Percentiles rank a stretch among this genome's conserved stretches.
phyloP scores from a whole-genome alignment of 2,113 vertebrate genomes.

The Planiliza haematocheilus region DNA sequence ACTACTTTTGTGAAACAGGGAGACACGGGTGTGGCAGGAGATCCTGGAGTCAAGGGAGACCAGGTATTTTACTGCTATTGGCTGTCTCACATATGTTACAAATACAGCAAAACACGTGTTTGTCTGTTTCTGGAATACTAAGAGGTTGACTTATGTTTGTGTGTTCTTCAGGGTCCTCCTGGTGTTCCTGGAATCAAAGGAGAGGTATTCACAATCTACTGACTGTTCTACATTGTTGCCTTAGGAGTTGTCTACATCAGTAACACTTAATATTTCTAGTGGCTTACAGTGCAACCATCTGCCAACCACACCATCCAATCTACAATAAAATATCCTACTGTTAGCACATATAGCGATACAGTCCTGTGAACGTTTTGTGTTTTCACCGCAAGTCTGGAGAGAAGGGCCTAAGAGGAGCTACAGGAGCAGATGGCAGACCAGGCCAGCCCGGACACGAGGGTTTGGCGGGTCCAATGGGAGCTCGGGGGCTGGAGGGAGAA shows the following conservation, averaged over 20 bases:
- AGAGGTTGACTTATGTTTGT: not conserved
- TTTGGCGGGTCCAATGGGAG: constrained; percentile 80
- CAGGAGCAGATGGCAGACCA: constrained; percentile 79
- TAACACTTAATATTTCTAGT: not conserved
- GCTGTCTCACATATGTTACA: not conserved
- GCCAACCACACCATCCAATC: not conserved
- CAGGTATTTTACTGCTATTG: constrained; percentile 67
- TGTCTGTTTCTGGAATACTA: not conserved
- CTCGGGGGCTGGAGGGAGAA: constrained; percentile 83
- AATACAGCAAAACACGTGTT: not conserved
- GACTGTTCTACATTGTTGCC: not conserved
- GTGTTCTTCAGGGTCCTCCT: constrained; percentile 79
- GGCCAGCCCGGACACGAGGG: constrained; percentile 84
- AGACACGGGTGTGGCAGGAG: constrained; percentile 72
- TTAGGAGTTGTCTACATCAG: not conserved
- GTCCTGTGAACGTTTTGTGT: not conserved
- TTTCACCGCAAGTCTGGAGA: constrained; percentile 71
- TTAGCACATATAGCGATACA: not conserved
- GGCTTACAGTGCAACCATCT: not conserved
- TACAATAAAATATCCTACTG: fast-evolving
- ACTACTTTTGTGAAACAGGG: constrained; percentile 73
- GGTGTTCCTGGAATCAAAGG: constrained; percentile 82
- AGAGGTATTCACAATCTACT: constrained; percentile 72
- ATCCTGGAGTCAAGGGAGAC: constrained; percentile 80
- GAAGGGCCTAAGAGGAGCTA: constrained; percentile 79